Base-by-base conservation (phyloP, 2,888 invertebrate genomes). In the Xiphydria camelus region DNA sequence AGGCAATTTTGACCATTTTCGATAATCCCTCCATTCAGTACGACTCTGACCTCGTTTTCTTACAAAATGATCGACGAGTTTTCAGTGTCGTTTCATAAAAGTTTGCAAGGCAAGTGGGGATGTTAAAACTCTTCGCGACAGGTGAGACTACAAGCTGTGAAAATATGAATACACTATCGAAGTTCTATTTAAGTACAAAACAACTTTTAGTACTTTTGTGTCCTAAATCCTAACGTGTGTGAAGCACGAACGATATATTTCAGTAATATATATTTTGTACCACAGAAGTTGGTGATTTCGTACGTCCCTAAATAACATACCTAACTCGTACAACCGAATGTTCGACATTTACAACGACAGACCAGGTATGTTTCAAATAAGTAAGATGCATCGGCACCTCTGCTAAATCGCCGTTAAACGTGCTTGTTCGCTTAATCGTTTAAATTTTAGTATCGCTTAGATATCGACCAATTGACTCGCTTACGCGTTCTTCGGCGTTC, bases 101-200 rank as follows among this genome's bases (percentile, higher is more conserved):
- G 14, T 34, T 34, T 34, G 34, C 18, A 15, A 54, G 40, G 45
- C 44, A 46, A 46, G 41, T 47, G 44, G 31, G 41, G 45, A 53
- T 54, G 47, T 54, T 44, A 53, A 60, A 58, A 53, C 55, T 53
- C 44, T 42, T 41, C 34, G 25, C n/a, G 17, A 42, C 14, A 26
- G 20, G 20, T 41, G 34, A 32, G 26, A 29, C 42, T 42, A 25
- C 23, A 44, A 39, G 44, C 38, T 32, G 23, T 44, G 38, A 38
- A 44, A 44, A 44, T 39, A 44, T 42, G 37, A 20, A 23, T 50
- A 47, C 41, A 49, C 46, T 38, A 38, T 12, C 31, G 31, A 29
- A 42, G 42, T 53, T 46, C 49, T 48, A 42, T 55, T 66, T 74
- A 74, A 74, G 74, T 74, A 74, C 74, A 73, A 74, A 73, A 73